Percentiles rank a stretch among this genome's conserved stretches.
Evolutionary conservation across 2,113 vertebrate species (phyloP).

Genomic region (Holacanthus passer): DNA sequence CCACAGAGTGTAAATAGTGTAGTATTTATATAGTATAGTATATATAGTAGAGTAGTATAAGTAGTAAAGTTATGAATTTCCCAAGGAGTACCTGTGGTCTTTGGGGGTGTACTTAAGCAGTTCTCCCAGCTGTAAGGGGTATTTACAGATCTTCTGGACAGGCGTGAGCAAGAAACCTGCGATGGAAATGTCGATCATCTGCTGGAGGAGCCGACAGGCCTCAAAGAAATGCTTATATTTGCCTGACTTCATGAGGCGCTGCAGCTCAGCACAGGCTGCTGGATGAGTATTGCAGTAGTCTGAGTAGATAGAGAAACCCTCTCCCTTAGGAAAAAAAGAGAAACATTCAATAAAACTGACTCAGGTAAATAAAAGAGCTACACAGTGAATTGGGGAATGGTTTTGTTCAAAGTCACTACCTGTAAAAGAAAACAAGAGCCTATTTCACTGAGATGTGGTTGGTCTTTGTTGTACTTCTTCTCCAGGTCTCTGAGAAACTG

Average conservation of each 20-base stretch:
- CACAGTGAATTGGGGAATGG: background rate
- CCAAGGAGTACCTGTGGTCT: conserved; percentile 89
- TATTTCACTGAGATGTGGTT: conserved; percentile 96
- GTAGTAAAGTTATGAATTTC: background rate
- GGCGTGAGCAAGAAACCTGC: conserved; percentile 96
- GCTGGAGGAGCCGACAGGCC: conserved; percentile 95
- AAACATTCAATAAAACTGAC: background rate
- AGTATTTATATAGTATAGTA: too few relatives aligned
- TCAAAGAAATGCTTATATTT: conserved; percentile 97
- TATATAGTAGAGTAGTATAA: background rate
- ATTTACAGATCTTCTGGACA: conserved; percentile 99
- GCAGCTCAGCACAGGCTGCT: conserved; percentile 90
- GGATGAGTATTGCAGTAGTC: conserved; percentile 99
- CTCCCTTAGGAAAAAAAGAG: conserved; percentile 84
- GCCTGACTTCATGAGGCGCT: conserved; percentile 92
- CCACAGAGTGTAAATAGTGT: too few relatives aligned
- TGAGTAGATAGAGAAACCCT: conserved; percentile 96
- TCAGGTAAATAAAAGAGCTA: background rate
- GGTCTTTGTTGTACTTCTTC: conserved; percentile 94
- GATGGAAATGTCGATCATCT: conserved; percentile 98
- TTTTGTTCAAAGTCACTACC: conserved; percentile 72
- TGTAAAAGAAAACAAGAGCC: conserved; percentile 96
- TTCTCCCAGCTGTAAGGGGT: conserved; percentile 96
- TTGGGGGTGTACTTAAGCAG: conserved; percentile 96
- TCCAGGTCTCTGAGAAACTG: conserved; percentile 96